Base-by-base conservation (phyloP, 1,140 invertebrate genomes). In the Leptestheria dahalacensis region DNA sequence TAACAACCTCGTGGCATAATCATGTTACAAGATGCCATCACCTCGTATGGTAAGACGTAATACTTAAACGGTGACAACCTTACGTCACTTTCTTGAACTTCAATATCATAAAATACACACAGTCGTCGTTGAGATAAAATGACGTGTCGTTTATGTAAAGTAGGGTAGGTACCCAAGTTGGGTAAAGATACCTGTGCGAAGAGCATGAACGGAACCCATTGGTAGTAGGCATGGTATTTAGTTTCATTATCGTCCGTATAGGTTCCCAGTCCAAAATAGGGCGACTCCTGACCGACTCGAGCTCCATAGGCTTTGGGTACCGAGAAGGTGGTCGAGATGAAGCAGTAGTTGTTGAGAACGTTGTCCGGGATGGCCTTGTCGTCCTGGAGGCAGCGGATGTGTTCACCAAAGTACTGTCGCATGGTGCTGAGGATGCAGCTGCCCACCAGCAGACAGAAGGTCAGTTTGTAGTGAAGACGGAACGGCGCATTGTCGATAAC, bases 141-240 rank as follows among this genome's bases (percentile, higher is more conserved):
- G n/a, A n/a, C n/a, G n/a, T n/a, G n/a, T n/a, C n/a, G n/a, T n/a
- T n/a, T n/a, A n/a, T n/a, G n/a, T n/a, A n/a, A n/a, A n/a, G n/a
- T n/a, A n/a, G n/a, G n/a, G n/a, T n/a, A n/a, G n/a, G n/a, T n/a
- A n/a, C n/a, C n/a, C n/a, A n/a, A n/a, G n/a, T n/a, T n/a, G n/a
- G n/a, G 97, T 65, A 93, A 78, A 64, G 93, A 77, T 1, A 90
- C 93, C 83, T 92, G 78, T 69, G 95, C 88, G 71, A 95, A 91
- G 53, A 94, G 77, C 2, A 91, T 86, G 72, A 96, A 91, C 70
- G 91, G 93, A 46, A 96, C 76, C 90, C 89, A 94, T 70, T 93
- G 90, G 68, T 94, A 94, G 69, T 93, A 92, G 0, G 69, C 66
- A 67, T 88, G 85, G 20, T 77, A 72, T 57, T 68, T 74, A 6